Conservation (phyloP, 2,888 invertebrate species). For the Temnothorax ravouxi region DNA sequence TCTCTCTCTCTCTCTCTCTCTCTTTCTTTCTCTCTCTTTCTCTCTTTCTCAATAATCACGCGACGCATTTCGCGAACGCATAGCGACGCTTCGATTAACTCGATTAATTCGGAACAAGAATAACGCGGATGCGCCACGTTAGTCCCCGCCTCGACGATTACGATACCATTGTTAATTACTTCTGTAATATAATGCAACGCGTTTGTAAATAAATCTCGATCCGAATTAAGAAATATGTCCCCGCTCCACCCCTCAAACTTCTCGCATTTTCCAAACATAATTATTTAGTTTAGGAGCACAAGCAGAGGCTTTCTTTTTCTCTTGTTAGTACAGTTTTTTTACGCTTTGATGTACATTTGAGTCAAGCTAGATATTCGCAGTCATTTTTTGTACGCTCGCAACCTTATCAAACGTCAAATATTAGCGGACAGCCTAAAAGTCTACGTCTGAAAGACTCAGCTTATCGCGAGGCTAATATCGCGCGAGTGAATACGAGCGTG, state of each 20-base stretch:
- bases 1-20: not conserved
- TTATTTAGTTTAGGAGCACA: not conserved
- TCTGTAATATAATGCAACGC: constrained; percentile 80
- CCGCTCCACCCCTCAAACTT: not conserved
- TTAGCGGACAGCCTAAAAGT: constrained; percentile 18
- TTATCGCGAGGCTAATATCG: constrained; percentile 38
- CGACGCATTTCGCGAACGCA: constrained; percentile 54
- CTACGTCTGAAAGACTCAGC: not conserved
- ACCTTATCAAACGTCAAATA: constrained; percentile 17
- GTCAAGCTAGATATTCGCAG: constrained; percentile 2
- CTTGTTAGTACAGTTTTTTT: not conserved
- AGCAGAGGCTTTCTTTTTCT: not conserved
- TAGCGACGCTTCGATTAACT: constrained; percentile 57
- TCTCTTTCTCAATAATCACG: constrained; percentile 50
- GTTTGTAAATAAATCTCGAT: constrained; percentile 82
- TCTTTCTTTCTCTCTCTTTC: not conserved
- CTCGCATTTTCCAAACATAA: not conserved
- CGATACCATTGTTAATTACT: constrained; percentile 79
- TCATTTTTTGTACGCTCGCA: not conserved
- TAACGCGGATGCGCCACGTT: constrained; percentile 55
- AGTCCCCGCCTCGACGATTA: constrained; percentile 57
- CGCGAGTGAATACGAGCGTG: constrained; percentile 30
- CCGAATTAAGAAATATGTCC: constrained; percentile 56
- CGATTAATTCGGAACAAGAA: constrained; percentile 45
- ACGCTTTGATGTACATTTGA: not conserved